Conservation (phyloP, 1,140 invertebrate species). For the Centruroides vittatus region DNA sequence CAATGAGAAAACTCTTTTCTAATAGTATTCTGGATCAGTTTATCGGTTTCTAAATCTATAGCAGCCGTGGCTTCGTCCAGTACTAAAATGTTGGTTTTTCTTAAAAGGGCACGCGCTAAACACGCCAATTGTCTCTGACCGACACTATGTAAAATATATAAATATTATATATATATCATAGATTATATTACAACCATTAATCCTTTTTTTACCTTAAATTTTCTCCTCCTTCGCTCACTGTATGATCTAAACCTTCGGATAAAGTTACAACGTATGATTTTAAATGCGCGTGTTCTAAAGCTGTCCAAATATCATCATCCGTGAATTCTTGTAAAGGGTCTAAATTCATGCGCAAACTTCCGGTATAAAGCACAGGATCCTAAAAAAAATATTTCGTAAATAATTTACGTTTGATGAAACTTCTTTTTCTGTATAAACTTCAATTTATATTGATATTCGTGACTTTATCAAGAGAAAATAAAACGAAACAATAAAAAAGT, state of each 20-base stretch:
- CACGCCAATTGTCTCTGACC: slow-evolving; percentile 40
- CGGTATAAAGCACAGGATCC: slow-evolving; percentile 37
- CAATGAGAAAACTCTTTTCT: slow-evolving; percentile 27
- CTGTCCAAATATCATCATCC: slow-evolving; percentile 19
- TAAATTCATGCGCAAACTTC: slow-evolving; percentile 33
- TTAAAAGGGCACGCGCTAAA: slow-evolving; percentile 37
- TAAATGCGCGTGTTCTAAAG: slow-evolving; percentile 19
- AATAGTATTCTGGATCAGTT: slow-evolving; percentile 30
- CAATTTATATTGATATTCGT: no score
- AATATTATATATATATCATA: no score
- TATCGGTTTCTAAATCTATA: slow-evolving; percentile 29
- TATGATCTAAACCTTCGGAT: slow-evolving; percentile 10
- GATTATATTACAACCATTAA: no score
- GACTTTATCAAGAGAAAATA: no score
- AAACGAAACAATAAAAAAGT: no score
- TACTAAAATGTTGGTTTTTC: slow-evolving; percentile 41
- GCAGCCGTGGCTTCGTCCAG: slow-evolving; percentile 34
- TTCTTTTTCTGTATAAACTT: no score
- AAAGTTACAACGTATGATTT: slow-evolving; percentile 11
- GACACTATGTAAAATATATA: slow-evolving; percentile 24
- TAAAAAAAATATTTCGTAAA: slow-evolving; percentile 14
- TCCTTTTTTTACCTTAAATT: slow-evolving; percentile 22
- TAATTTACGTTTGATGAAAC: no score
- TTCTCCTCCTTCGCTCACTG: slow-evolving; percentile 11
- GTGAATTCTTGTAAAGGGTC: slow-evolving; percentile 20